phyloP scores from a whole-genome alignment of 2,888 invertebrate genomes.

The Xestia sexstrigata region DNA sequence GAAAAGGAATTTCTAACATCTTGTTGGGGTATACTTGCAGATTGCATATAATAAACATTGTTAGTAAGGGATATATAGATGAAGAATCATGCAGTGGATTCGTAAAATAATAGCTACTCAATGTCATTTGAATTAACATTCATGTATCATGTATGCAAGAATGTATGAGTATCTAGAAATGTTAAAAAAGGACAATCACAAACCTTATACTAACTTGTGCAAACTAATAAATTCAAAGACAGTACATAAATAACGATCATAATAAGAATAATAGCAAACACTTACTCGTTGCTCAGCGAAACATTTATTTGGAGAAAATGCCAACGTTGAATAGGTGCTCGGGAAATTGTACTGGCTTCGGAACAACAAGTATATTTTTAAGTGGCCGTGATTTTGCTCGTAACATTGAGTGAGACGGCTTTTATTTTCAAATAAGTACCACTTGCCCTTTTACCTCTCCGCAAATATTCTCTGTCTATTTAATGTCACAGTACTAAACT shows the following conservation, averaged over 20 bases:
- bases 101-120: constrained; percentile 27
- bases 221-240: constrained; percentile 35
- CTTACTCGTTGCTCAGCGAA: constrained; percentile 62
- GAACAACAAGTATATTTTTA: constrained; percentile 70
- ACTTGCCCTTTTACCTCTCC: constrained; percentile 67
- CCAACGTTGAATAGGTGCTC: constrained; percentile 72
- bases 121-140: constrained; percentile 9
- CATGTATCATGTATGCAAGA: neutral
- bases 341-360: constrained; percentile 72
- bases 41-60: constrained; percentile 25
- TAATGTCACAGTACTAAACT: constrained; percentile 24
- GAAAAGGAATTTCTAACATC: constrained; percentile 28
- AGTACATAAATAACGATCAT: constrained; percentile 54
- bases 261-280: constrained; percentile 57
- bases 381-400: constrained; percentile 73
- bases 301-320: constrained; percentile 75
- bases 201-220: neutral
- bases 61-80: constrained; percentile 19
- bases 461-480: constrained; percentile 70
- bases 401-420: constrained; percentile 71
- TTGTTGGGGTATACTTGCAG: constrained; percentile 30
- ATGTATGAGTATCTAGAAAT: neutral
- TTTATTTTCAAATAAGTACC: constrained; percentile 70
- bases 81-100: constrained; percentile 25
- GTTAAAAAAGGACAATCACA: neutral